These are phyloP conservation scores for Cryptus armator DNA, from an alignment of 2,888 invertebrate genomes.

Conservation along the genomic window DNA sequence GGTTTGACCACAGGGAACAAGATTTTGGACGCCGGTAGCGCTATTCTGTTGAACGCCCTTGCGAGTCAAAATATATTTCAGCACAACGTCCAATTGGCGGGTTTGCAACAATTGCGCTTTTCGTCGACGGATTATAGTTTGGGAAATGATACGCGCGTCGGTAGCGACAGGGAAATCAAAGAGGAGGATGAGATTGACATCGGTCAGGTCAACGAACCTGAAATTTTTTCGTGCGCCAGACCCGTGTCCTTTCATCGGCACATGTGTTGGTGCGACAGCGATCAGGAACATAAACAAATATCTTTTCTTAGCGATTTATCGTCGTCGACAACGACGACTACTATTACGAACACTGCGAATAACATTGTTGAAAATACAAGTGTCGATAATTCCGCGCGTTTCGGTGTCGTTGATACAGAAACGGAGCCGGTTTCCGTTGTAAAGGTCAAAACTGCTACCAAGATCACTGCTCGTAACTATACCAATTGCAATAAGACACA, in stretches of 20 bases:
- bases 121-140: not conserved
- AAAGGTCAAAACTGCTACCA: conserved; percentile 65
- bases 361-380: conserved; percentile 10
- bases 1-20: conserved; percentile 50
- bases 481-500: conserved; percentile 61
- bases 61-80: conserved; percentile 65
- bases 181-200: conserved; percentile 47
- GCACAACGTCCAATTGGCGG: conserved; percentile 46
- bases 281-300: conserved; percentile 56
- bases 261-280: conserved; percentile 81
- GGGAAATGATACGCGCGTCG: conserved; percentile 10
- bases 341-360: conserved; percentile 2
- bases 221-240: conserved; percentile 78
- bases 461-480: conserved; percentile 63
- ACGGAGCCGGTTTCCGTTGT: conserved; percentile 42
- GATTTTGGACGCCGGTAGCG: conserved; percentile 66
- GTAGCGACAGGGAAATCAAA: conserved; percentile 17
- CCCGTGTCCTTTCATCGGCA: conserved; percentile 82
- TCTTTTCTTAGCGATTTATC: conserved; percentile 46
- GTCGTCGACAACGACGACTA: conserved; percentile 29
- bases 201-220: conserved; percentile 12
- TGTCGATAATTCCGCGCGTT: conserved; percentile 27
- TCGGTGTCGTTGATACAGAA: conserved; percentile 31
- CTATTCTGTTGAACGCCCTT: conserved; percentile 65
- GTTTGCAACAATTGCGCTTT: conserved; percentile 38